A percentile compares a stretch with the other conserved stretches of the same genome.
Evolutionary conservation across 2,797 vertebrate species (phyloP).

Genomic region (Rhynchotus rufescens): DNA sequence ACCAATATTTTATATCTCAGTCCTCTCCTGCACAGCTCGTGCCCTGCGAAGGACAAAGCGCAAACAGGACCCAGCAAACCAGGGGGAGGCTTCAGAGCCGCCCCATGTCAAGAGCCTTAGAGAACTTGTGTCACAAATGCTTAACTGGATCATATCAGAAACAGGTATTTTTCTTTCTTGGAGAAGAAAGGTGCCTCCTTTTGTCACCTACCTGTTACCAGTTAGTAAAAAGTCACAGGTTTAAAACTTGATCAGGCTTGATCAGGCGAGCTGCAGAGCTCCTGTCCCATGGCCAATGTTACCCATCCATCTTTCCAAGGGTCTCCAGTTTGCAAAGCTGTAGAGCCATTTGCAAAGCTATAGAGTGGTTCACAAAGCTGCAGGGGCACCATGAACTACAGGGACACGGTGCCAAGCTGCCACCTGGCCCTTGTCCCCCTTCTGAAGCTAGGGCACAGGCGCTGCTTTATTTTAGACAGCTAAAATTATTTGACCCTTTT

Average conservation of each 20-base stretch:
- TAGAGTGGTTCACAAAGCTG: neutral
- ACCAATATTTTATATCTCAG: slow-evolving; percentile 38
- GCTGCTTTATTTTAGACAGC: neutral
- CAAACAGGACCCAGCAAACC: neutral
- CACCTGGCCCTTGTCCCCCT: neutral
- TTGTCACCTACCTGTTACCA: neutral
- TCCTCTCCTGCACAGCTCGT: neutral
- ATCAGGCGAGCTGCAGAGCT: neutral
- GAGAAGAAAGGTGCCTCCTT: slow-evolving; percentile 61
- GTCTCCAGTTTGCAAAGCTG: too few species aligned
- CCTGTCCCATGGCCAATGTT: neutral
- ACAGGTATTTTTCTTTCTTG: slow-evolving; percentile 57
- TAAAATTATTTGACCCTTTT: slow-evolving; percentile 11
- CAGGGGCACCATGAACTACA: neutral
- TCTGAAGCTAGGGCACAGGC: slow-evolving; percentile 29
- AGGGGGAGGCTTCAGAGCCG: slow-evolving; percentile 21
- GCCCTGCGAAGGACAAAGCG: neutral
- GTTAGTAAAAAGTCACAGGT: slow-evolving; percentile 15
- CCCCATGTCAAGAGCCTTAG: neutral
- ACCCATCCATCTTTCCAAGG: neutral
- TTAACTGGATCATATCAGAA: slow-evolving; percentile 41
- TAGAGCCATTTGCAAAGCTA: too few species aligned
- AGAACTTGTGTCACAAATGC: slow-evolving; percentile 36
- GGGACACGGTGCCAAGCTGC: neutral
- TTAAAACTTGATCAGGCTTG: slow-evolving; percentile 18